phyloP scores from a whole-genome alignment of 2,888 invertebrate species.

The Cephalotes varians region DNA sequence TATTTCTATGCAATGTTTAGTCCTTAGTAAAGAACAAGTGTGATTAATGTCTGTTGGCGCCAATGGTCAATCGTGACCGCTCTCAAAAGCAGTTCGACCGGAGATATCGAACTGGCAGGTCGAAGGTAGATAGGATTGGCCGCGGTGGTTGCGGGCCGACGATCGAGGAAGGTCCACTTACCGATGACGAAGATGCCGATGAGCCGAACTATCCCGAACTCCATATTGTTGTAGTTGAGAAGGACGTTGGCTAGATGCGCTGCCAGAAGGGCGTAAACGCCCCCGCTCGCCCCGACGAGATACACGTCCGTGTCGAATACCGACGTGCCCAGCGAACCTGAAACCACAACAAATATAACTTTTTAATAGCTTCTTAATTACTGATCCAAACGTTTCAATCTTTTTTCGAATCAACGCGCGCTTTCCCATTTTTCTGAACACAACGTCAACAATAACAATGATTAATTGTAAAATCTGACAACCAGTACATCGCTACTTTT shows the following conservation, averaged over 20 bases:
- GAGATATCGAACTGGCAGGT: constrained; percentile 16
- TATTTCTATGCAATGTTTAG: neutral
- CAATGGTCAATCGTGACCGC: constrained; percentile 29
- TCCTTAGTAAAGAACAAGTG: neutral
- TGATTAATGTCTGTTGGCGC: constrained; percentile 31
- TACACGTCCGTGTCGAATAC: constrained; percentile 98
- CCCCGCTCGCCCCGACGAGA: constrained; percentile 98
- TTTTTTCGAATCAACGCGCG: neutral
- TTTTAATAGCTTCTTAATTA: constrained; percentile 25
- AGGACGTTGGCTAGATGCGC: constrained; percentile 98
- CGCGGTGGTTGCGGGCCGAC: constrained; percentile 3
- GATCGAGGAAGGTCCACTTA: constrained; percentile 85
- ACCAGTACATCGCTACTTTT: neutral
- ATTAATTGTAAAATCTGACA: constrained; percentile 25
- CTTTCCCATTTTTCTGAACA: neutral
- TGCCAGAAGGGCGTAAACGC: constrained; percentile 98
- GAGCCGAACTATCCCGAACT: constrained; percentile 95
- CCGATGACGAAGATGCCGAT: constrained; percentile 97
- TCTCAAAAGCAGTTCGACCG: constrained; percentile 36
- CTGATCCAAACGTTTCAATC: neutral
- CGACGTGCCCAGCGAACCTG: constrained; percentile 92
- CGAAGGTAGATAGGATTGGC: constrained; percentile 26
- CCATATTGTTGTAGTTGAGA: constrained; percentile 98
- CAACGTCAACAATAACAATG: neutral
- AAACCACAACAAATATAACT: constrained; percentile 44